Conservation (phyloP, 2,888 invertebrate genomes). For the Callosobruchus maculatus region DNA sequence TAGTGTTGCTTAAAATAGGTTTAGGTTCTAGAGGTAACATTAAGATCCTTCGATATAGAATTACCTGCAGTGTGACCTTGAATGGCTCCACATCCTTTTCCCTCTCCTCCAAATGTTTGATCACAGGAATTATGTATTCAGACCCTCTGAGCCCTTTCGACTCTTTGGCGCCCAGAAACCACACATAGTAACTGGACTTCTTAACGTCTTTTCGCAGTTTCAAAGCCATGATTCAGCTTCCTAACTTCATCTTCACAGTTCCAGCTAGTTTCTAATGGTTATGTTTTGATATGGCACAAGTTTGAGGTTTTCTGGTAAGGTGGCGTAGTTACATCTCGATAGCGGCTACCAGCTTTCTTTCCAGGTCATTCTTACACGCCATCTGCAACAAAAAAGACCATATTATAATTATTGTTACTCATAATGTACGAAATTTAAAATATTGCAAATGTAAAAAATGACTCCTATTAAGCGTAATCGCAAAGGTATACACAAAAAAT, state of each 20-base stretch:
- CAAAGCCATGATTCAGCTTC: constrained; percentile 63
- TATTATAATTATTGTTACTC: no score
- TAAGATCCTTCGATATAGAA: background rate
- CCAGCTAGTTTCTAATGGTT: background rate
- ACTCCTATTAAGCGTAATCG: no score
- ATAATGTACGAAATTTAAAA: no score
- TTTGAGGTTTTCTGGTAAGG: background rate
- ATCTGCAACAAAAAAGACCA: background rate
- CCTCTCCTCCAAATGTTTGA: constrained; percentile 78
- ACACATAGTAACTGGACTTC: constrained; percentile 87
- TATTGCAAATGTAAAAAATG: no score
- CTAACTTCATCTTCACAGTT: constrained; percentile 10
- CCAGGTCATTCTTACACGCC: background rate
- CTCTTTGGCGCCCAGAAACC: constrained; percentile 95
- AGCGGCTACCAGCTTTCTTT: background rate
- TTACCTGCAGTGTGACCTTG: constrained; percentile 81
- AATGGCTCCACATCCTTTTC: constrained; percentile 83
- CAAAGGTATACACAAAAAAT: no score
- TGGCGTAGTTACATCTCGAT: background rate
- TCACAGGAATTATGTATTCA: constrained; percentile 81
- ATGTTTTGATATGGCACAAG: constrained; percentile 15
- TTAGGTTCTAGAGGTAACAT: constrained; percentile 35
- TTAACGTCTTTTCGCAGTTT: constrained; percentile 82
- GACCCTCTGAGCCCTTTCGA: constrained; percentile 83
- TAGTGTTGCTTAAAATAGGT: no score